phyloP scores from a whole-genome alignment of 2,888 invertebrate species.

The Mesorhabditis spiculigera region DNA sequence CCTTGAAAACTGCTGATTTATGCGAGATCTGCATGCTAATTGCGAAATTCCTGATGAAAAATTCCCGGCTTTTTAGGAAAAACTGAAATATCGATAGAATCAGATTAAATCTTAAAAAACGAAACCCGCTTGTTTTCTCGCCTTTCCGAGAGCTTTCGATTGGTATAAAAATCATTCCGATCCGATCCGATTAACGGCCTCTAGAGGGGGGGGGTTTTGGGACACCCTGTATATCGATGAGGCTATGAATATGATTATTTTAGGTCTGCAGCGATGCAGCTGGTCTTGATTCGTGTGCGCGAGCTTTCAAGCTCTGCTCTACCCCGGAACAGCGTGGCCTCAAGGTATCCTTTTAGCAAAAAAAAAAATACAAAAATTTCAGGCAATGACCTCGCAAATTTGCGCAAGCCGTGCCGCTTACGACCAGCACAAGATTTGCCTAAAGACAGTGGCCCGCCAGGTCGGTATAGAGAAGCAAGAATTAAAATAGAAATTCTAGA shows the following conservation, averaged over 20 bases:
- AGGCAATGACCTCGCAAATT: slow-evolving; percentile 18
- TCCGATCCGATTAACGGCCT: not conserved
- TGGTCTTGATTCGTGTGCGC: slow-evolving; percentile 21
- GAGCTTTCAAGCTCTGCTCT: slow-evolving; percentile 20
- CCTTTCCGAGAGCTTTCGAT: no score
- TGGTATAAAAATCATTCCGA: no score
- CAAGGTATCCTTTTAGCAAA: slow-evolving; percentile 9
- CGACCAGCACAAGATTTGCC: slow-evolving; percentile 34
- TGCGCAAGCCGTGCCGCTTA: slow-evolving; percentile 28
- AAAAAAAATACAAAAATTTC: not conserved
- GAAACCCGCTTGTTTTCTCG: no score
- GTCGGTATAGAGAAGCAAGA: not conserved
- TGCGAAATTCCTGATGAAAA: no score
- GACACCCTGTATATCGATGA: no score
- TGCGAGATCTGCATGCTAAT: no score
- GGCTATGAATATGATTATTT: not conserved
- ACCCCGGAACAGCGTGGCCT: slow-evolving; percentile 19
- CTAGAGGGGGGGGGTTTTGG: no score
- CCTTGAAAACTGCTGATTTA: no score
- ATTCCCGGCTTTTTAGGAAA: no score
- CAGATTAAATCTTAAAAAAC: no score
- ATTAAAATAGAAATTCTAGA: slow-evolving; percentile 12
- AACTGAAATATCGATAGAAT: no score
- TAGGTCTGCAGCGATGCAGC: slow-evolving; percentile 17
- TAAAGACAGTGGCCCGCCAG: slow-evolving; percentile 20